These are phyloP conservation scores for Ceratina calcarata DNA, from an alignment of 1,140 invertebrate species.

Conservation along the genomic window DNA sequence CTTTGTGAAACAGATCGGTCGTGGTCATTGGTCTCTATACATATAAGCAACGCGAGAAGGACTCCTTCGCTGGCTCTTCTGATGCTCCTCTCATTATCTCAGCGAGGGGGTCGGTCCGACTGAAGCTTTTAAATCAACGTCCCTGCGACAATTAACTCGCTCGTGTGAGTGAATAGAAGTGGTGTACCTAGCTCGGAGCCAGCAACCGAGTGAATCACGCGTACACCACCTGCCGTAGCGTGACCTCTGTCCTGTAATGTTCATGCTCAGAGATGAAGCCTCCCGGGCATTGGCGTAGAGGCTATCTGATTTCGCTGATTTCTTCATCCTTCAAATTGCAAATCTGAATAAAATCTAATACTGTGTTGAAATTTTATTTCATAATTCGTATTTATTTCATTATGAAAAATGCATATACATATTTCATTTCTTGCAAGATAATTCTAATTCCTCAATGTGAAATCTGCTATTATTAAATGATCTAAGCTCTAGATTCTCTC, in stretches of 20 bases:
- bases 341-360: slow-evolving; percentile 35
- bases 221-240: slow-evolving; percentile 74
- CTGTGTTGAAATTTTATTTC: too few species aligned
- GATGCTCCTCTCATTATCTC: slow-evolving; percentile 58
- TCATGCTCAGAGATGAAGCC: slow-evolving; percentile 56
- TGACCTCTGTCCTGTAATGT: slow-evolving; percentile 75
- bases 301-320: not conserved
- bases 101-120: slow-evolving; percentile 44
- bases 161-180: slow-evolving; percentile 63
- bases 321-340: not conserved
- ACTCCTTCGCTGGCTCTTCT: slow-evolving; percentile 28
- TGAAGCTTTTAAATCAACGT: slow-evolving; percentile 65
- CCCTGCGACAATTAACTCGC: slow-evolving; percentile 67
- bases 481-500: too few species aligned
- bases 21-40: slow-evolving; percentile 27
- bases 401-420: too few species aligned
- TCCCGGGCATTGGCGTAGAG: slow-evolving; percentile 41
- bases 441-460: too few species aligned
- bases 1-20: slow-evolving; percentile 42
- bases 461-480: too few species aligned
- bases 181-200: slow-evolving; percentile 55
- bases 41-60: slow-evolving; percentile 46
- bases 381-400: too few species aligned
- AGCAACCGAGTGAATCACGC: slow-evolving; percentile 71
- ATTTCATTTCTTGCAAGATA: too few species aligned